These are phyloP conservation scores for Oncorhynchus tshawytscha DNA, from an alignment of 2,113 vertebrate species.

Conservation along the genomic window DNA sequence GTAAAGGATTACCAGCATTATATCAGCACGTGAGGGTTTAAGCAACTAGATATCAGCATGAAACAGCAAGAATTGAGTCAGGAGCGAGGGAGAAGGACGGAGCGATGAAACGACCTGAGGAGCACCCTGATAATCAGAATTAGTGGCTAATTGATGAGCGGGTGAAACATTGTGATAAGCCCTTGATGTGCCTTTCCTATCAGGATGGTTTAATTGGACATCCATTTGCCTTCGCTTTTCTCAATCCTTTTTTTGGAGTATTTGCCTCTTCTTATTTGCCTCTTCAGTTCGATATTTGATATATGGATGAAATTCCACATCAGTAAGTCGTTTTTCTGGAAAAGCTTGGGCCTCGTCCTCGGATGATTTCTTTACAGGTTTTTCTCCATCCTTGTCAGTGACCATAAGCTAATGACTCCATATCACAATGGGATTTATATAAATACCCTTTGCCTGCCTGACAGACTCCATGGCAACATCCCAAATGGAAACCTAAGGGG, in stretches of 20 bases:
- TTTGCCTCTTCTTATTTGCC: background rate
- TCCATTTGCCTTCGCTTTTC: constrained; percentile 10
- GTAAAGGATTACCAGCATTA: too few relatives aligned
- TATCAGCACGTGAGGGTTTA: background rate
- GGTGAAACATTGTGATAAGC: constrained; percentile 20
- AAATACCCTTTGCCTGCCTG: constrained; percentile 37
- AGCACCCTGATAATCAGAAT: constrained; percentile 10
- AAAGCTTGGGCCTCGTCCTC: background rate
- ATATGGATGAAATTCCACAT: constrained; percentile 55
- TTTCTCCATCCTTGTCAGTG: constrained; percentile 20
- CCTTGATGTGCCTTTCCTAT: background rate
- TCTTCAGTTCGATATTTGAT: constrained; percentile 45
- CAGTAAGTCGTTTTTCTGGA: background rate
- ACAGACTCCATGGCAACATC: background rate
- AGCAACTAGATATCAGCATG: background rate
- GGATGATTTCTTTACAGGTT: constrained; percentile 16
- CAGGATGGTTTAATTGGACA: constrained; percentile 16
- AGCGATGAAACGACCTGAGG: background rate
- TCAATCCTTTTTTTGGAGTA: constrained; percentile 10
- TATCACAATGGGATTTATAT: constrained; percentile 50
- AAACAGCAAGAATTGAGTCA: background rate
- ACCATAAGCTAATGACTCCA: constrained; percentile 49
- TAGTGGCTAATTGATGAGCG: constrained; percentile 19
- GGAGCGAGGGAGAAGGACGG: background rate
- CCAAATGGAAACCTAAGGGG: background rate